phyloP scores from a whole-genome alignment of 23 tunicate genomes.

The Ciona savignyi region DNA sequence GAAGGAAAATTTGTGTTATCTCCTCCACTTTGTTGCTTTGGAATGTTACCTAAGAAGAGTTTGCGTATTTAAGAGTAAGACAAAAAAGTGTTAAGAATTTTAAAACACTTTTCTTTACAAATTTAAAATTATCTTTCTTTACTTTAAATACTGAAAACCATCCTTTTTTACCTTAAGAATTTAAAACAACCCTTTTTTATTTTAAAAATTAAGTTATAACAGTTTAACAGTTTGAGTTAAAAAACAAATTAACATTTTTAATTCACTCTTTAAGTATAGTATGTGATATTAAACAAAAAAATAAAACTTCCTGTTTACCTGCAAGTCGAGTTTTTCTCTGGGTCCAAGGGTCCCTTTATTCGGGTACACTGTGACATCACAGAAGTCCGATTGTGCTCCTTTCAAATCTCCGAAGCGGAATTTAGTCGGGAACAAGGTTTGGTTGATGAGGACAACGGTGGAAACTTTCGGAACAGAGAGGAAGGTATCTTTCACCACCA shows the following conservation, averaged over 20 bases:
- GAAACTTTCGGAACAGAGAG: constrained; percentile 44
- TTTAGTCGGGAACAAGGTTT: constrained; percentile 59
- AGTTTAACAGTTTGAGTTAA: no score
- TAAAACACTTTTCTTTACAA: no score
- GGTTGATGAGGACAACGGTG: constrained; percentile 53
- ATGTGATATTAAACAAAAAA: no score
- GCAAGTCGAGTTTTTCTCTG: constrained; percentile 42
- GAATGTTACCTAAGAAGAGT: constrained; percentile 38
- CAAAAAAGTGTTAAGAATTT: no score
- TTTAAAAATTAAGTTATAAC: no score
- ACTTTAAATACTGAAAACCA: no score
- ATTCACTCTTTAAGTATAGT: no score
- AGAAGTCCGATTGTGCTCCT: constrained; percentile 43
- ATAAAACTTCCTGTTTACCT: no score
- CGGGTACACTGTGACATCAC: constrained; percentile 45
- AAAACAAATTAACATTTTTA: no score
- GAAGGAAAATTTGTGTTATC: constrained; percentile 42
- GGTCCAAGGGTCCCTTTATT: constrained; percentile 49
- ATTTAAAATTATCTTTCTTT: no score
- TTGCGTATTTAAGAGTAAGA: not conserved
- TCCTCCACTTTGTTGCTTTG: constrained; percentile 41
- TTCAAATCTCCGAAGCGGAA: constrained; percentile 21
- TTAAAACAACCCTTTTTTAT: no score
- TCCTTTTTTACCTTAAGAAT: no score
- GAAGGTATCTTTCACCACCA: constrained; percentile 50